Evolutionary conservation across 2,797 vertebrate genomes (phyloP), one percentile per base, ranked within the genome.

Genomic region (Champsocephalus gunnari): DNA sequence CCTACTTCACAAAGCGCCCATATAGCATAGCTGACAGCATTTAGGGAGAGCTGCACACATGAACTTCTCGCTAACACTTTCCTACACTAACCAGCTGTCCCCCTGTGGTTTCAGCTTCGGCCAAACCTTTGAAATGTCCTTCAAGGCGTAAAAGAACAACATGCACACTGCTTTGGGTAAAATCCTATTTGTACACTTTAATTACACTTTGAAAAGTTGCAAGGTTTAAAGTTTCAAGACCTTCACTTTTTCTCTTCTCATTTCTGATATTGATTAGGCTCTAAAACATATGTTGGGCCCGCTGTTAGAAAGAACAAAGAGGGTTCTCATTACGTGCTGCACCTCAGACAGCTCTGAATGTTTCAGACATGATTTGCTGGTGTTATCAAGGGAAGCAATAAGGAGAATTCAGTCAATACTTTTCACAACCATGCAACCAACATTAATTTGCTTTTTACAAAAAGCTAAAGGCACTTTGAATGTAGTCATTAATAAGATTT

Each of bases 121-220:
- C 89, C 89, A 88, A 92, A 91, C 88, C 91, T 93, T 94, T 93
- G 92, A 94, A 94, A 94, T 91, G 88, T 94, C 94, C 92, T 93
- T 93, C 89, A 92, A 92, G 92, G 91, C 92, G 66, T 84, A 80
- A 84, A 88, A 87, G 88, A 90, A 91, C 75, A 93, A 90, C 89
- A 93, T 88, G 83, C 81, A 81, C 84, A 90, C 79, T 88, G 90
- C 91, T 92, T 92, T 93, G 91, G 92, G 93, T 92, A 91, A 92
- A 93, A 92, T 93, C 88, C 80, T 91, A 91, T 94, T 93, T 93
- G 91, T 93, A 92, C 88, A 89, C 87, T 83, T 70, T 93, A 93
- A 94, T 94, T 93, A 89, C 68, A 69, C 89, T 94, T 93, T 92
- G 87, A 92, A 92, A 94, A 93, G 90, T 93, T 93, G 83, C 88